Conservation (phyloP, 1,140 invertebrate species). For the Sycophila sp. region DNA sequence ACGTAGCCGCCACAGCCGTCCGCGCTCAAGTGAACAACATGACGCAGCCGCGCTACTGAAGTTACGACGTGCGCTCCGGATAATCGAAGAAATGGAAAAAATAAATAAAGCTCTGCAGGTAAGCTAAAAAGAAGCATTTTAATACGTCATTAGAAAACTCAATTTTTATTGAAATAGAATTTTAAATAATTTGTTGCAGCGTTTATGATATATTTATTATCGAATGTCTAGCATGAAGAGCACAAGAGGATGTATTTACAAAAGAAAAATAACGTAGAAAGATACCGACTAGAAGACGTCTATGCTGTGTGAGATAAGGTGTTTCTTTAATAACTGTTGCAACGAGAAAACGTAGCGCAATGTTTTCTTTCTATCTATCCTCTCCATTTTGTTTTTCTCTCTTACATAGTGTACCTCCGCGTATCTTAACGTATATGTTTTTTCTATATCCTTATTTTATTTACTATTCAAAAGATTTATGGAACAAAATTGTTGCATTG, state of each 20-base stretch:
- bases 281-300: conserved; percentile 11
- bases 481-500: neutral
- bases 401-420: no score
- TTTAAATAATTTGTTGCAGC: conserved; percentile 16
- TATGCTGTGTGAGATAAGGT: neutral
- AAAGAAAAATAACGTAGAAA: neutral
- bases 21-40: conserved; percentile 73
- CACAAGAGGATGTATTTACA: neutral
- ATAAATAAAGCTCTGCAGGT: conserved; percentile 7
- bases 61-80: neutral
- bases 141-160: no score
- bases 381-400: neutral
- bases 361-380: neutral
- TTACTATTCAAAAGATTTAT: no score
- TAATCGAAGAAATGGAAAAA: conserved; percentile 15
- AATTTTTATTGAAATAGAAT: conserved; percentile 3
- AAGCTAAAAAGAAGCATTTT: neutral
- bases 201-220: conserved; percentile 15
- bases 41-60: conserved; percentile 61
- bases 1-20: conserved; percentile 83
- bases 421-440: neutral
- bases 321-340: neutral
- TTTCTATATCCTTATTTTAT: neutral
- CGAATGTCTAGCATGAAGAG: neutral
- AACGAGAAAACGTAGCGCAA: conserved; percentile 4